Conservation (phyloP, 2,113 vertebrate genomes). For the Rhegmatorhina hoffmannsi region DNA sequence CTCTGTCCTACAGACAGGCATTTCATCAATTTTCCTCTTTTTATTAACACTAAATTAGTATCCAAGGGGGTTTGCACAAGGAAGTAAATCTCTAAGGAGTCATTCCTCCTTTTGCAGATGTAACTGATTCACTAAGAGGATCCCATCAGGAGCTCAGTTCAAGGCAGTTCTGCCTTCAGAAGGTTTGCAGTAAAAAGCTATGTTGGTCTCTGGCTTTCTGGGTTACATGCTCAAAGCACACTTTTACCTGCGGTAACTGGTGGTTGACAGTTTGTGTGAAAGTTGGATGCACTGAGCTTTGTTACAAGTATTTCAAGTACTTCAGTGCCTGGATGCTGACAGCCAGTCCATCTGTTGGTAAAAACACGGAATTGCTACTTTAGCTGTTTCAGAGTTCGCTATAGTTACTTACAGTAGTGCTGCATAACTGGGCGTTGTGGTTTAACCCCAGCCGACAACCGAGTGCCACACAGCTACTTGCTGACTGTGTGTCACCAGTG, state of each 20-base stretch:
- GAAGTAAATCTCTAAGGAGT: background rate
- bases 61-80: background rate
- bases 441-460: background rate
- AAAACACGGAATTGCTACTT: constrained; percentile 7
- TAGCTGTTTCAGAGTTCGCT: background rate
- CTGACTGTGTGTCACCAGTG: background rate
- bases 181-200: background rate
- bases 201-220: background rate
- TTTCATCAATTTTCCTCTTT: constrained; percentile 5
- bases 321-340: background rate
- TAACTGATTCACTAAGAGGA: background rate
- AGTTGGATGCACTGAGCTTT: background rate
- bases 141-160: background rate
- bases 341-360: constrained; percentile 7
- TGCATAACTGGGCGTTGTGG: background rate
- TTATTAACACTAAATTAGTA: background rate
- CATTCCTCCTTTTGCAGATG: background rate
- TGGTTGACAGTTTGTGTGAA: background rate
- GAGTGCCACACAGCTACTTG: no score
- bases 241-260: background rate
- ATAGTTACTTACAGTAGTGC: background rate
- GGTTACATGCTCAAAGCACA: accelerated
- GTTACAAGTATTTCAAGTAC: background rate
- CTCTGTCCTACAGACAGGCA: background rate
- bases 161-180: background rate